Base-by-base conservation (phyloP, 2,113 vertebrate genomes). In the Hoplias malabaricus region DNA sequence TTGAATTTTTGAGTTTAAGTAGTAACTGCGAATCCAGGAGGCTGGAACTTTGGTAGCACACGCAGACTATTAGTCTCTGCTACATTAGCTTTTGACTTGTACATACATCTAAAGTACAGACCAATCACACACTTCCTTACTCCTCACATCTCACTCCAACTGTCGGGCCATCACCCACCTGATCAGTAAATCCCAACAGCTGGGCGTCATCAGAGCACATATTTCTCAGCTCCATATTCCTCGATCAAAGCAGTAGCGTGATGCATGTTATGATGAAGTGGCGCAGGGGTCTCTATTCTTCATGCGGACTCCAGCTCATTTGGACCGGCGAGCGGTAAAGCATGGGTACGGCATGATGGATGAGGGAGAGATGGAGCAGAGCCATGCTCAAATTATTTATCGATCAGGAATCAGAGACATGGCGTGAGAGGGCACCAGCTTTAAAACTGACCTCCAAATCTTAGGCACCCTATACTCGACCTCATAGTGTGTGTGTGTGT, bases 331-430 rank as follows among this genome's bases (percentile, higher is more conserved):
- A 83, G 78, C 69, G 69, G 77, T 78, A 76, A 57, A 81, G 77
- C 69, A 73, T 81, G 85, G 63, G 80, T 66, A 75, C 69, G 72
- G 82, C 57, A 72, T 88, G 87, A 90, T 87, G 80, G 81, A 90
- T 86, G 84, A 73, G 68, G 53, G 40, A 79, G 81, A 84, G 88
- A 66, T 77, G 65, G 78, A 73, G 81, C 76, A 85, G 82, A 87
- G 88, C 80, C 75, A 83, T 69, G 66, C 29, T 34, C 59, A 62
- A 80, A 91, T 89, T 88, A 89, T 92, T 84, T 89, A 92, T 92
- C 84, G 88, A 91, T 90, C 86, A 82, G 74, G 69, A 78, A 88
- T 86, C 83, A 86, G 69, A 84, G 80, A 77, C 63, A 62, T 27
- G 48, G 75, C 62, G 34, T 79, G 77, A 90, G 79, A 53, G 76